Conservation (phyloP, 2,888 invertebrate genomes). For the Ochropacha duplaris region DNA sequence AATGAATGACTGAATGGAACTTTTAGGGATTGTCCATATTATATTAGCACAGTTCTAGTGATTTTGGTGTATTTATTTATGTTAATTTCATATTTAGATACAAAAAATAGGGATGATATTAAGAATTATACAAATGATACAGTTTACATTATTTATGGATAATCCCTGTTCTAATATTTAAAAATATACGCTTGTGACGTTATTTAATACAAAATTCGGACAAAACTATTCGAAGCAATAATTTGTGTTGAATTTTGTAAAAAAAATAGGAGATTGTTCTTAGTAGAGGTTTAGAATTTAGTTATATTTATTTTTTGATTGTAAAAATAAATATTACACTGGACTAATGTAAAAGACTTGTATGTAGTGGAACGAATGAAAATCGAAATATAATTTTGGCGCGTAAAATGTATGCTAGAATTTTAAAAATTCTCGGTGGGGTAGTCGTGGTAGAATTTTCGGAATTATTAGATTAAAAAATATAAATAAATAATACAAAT, state of each 20-base stretch:
- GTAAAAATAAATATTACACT: slow-evolving; percentile 19
- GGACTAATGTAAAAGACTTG: background rate
- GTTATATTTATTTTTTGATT: slow-evolving; percentile 25
- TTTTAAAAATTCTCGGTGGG: slow-evolving; percentile 5
- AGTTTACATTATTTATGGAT: background rate
- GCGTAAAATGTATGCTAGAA: background rate
- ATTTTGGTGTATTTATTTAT: no score
- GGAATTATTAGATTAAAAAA: slow-evolving; percentile 2
- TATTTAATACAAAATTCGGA: slow-evolving; percentile 17
- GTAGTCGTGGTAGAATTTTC: background rate
- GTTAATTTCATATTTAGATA: no score
- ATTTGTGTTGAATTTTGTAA: slow-evolving; percentile 28
- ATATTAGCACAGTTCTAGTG: no score
- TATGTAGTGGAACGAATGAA: background rate
- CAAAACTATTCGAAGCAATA: slow-evolving; percentile 33
- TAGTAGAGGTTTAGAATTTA: slow-evolving; percentile 13
- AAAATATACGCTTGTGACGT: background rate
- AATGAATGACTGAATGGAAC: background rate
- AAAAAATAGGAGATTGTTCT: background rate
- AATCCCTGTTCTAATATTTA: background rate
- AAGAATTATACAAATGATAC: background rate
- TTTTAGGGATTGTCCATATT: background rate
- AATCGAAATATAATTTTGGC: slow-evolving; percentile 1
- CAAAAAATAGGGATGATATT: background rate
- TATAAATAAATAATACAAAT: background rate